phyloP scores from a whole-genome alignment of 2,113 vertebrate species.

The Pholis gunnellus region DNA sequence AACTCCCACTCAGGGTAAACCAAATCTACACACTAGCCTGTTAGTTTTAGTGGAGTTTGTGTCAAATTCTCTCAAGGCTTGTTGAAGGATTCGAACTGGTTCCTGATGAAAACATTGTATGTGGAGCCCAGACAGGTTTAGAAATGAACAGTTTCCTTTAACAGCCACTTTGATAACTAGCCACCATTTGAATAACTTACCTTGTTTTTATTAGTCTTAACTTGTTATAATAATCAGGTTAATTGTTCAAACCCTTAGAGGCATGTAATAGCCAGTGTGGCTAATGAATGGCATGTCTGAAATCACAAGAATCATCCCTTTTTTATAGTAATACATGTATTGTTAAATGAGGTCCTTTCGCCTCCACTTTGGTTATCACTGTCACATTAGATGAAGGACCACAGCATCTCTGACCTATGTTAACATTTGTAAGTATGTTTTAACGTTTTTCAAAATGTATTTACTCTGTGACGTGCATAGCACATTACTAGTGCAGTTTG shows the following conservation, averaged over 20 bases:
- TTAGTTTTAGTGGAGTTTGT: conserved; percentile 21
- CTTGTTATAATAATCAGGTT: not conserved
- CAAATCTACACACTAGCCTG: conserved; percentile 18
- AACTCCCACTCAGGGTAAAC: not conserved
- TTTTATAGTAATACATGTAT: too few species aligned
- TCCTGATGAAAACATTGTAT: not conserved
- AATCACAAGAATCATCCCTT: not conserved
- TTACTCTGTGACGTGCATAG: not conserved
- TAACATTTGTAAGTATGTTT: not conserved
- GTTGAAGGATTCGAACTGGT: not conserved
- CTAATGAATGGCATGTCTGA: not conserved
- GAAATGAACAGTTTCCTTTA: not conserved
- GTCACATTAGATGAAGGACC: too few species aligned
- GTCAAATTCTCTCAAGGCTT: conserved; percentile 10
- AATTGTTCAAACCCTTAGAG: not conserved
- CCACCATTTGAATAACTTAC: not conserved
- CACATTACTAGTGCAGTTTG: too few species aligned
- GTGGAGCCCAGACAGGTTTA: not conserved
- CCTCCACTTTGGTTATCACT: not conserved
- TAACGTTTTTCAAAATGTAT: not conserved
- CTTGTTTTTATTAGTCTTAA: not conserved
- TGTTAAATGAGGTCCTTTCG: not conserved
- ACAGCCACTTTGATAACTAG: not conserved
- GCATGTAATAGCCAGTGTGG: not conserved
- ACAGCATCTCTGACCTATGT: not conserved